Evolutionary conservation across 2,797 vertebrate species (phyloP), one percentile per base, ranked within the genome.

Genomic region (Liparis tanakae): DNA sequence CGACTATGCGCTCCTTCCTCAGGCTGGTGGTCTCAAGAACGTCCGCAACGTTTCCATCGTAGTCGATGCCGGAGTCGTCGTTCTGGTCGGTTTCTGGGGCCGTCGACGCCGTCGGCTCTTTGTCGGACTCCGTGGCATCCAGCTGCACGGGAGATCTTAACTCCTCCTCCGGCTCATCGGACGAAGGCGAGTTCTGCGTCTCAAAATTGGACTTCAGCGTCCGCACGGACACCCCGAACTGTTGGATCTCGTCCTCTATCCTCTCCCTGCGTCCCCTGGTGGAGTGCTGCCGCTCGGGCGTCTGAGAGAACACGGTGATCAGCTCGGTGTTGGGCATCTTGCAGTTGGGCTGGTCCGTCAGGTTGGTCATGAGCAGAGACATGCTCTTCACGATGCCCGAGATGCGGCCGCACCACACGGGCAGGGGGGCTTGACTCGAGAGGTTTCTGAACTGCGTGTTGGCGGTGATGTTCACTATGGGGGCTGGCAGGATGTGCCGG

Each of bases 1-100:
- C 94, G 10, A 99, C 95, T 5, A 97, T 97, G 1, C 97, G 95
- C 81, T 98, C 96, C 83, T 99, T 99, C 64, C 96, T 94, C 4
- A 97, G 90, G 79, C 93, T 96, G 78, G 90, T 95, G 25, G 91
- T 93, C 83, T 96, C 95, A 0, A 81, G 89, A 50, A 94, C 93
- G 1, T 86, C 85, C 1, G 60, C 33, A 0, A 86, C 55, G 1
- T 88, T 90, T 78, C 95, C 95, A 69, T 95, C 92, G 4, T 93
- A 93, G 88, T 94, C 93, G 34, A 95, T 90, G 53, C 94, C 93
- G 0, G 94, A 95, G 86, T 96, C 95, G 2, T 93, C 94, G 88
- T 93, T 92, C 34, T 90, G 93, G 82, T 95, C 95, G 0, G 72
- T 33, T 7, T 93, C 90, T 0, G 78, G 68, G 0, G 4, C 63